Evolutionary conservation across 2,113 vertebrate species (phyloP).

Genomic region (Neoarius graeffei): DNA sequence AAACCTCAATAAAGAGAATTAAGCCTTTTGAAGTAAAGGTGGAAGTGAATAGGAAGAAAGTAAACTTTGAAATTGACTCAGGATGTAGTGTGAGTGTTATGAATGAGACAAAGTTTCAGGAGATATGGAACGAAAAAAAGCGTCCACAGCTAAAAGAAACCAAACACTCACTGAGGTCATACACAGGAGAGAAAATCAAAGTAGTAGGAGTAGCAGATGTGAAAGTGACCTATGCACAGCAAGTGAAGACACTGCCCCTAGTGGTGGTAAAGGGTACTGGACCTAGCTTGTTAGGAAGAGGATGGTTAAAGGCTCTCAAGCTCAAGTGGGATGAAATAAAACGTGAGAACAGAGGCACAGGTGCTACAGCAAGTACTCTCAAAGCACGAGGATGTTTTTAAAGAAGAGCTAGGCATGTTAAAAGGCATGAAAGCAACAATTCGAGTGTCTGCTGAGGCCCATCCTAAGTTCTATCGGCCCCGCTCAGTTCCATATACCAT

Average conservation of each 20-base stretch:
- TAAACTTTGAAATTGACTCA: conserved; percentile 14
- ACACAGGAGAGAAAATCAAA: conserved; percentile 5
- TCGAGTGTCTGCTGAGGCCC: too few species aligned
- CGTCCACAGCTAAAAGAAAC: too few species aligned
- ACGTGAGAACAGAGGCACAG: not conserved
- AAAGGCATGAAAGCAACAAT: too few species aligned
- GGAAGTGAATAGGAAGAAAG: not conserved
- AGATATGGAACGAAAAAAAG: not conserved
- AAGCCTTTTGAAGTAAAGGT: not conserved
- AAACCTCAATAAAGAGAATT: conserved; percentile 10
- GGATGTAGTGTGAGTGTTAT: not conserved
- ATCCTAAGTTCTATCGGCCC: not conserved
- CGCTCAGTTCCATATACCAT: not conserved
- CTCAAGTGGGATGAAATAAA: not conserved
- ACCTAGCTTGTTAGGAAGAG: conserved; percentile 3
- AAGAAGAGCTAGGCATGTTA: conserved; percentile 1
- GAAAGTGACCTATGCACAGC: not conserved
- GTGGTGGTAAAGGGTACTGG: not conserved
- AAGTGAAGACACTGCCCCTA: not conserved
- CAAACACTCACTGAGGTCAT: not conserved
- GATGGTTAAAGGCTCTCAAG: not conserved
- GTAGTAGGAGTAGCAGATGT: not conserved
- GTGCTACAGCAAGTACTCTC: not conserved
- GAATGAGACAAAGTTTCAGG: not conserved
- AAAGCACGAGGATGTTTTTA: conserved; percentile 3